Conservation (phyloP, 2,888 invertebrate species). For the Hydriomena furcata region DNA sequence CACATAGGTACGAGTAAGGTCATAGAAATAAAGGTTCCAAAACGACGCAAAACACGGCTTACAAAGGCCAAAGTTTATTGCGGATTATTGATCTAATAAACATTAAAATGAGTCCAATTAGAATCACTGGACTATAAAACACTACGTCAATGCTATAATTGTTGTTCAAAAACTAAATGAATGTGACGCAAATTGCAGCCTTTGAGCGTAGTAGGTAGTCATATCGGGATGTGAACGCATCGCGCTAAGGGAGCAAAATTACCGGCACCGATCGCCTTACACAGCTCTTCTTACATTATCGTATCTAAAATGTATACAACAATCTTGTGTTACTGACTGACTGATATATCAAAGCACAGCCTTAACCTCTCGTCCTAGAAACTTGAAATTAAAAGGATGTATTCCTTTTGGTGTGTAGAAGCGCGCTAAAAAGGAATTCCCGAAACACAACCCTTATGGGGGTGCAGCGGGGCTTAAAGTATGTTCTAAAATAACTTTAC, state of each 20-base stretch:
- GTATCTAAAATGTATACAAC: constrained; percentile 31
- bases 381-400: no score
- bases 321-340: no score
- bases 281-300: constrained; percentile 51
- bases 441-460: no score
- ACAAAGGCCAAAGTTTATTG: constrained; percentile 14
- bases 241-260: constrained; percentile 21
- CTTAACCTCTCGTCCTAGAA: no score
- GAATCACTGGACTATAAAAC: constrained; percentile 15
- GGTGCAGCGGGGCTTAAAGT: no score
- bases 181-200: constrained; percentile 16
- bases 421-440: no score
- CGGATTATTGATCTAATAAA: constrained; percentile 20
- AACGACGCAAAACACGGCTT: not conserved
- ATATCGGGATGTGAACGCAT: constrained; percentile 14
- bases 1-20: not conserved
- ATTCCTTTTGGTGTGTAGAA: no score
- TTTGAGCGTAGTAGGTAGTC: constrained; percentile 13
- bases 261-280: constrained; percentile 43
- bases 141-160: constrained; percentile 9
- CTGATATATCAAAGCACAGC: no score
- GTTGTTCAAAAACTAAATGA: constrained; percentile 10
- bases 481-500: no score
- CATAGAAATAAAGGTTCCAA: not conserved
- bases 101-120: constrained; percentile 17